Evolutionary conservation across 2,797 vertebrate genomes (phyloP).

Genomic region (Vireo griseus): DNA sequence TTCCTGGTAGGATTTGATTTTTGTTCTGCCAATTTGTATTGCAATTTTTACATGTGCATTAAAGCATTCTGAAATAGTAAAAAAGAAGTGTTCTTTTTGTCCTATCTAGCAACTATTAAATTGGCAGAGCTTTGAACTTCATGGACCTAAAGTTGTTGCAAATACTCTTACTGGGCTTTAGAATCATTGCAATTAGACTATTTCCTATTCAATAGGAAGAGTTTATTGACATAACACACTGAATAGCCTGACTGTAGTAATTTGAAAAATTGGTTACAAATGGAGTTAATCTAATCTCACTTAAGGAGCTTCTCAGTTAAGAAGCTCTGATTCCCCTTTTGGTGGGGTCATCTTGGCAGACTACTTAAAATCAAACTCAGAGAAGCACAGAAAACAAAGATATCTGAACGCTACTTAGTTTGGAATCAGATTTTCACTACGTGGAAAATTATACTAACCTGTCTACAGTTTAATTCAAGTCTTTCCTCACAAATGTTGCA

Average conservation of each 20-base stretch:
- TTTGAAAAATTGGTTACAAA: constrained; percentile 29
- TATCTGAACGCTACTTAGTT: neutral
- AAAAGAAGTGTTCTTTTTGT: neutral
- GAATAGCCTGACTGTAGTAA: neutral
- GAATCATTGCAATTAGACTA: neutral
- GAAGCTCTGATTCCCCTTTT: neutral
- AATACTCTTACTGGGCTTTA: neutral
- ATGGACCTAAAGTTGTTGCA: neutral
- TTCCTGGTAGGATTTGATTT: neutral
- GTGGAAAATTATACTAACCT: neutral
- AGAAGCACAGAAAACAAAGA: neutral
- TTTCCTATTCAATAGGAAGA: neutral
- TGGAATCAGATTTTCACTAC: neutral
- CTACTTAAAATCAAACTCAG: neutral
- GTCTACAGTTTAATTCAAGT: neutral
- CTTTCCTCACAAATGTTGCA: neutral
- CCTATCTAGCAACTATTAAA: neutral
- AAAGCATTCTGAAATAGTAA: neutral
- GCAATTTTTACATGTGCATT: neutral
- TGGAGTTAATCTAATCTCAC: neutral
- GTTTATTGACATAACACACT: neutral
- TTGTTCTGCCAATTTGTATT: neutral
- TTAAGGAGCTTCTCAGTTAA: constrained; percentile 43
- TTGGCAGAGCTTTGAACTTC: neutral
- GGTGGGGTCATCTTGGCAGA: neutral